phyloP scores from a whole-genome alignment of 92 coral and sea anemone genomes.

The Actinernus sp. region DNA sequence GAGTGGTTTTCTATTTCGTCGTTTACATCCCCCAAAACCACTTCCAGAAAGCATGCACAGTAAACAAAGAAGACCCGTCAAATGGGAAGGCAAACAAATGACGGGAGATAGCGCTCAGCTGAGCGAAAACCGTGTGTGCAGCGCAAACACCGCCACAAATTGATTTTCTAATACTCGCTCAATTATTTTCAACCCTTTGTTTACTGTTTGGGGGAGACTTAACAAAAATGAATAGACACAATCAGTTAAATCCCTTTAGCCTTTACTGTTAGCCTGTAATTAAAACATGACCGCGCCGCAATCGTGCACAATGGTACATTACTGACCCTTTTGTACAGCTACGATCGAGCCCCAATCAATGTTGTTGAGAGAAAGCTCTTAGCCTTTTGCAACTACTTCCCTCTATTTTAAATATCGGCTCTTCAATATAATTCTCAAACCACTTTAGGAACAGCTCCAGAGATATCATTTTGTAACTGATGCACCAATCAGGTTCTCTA shows the following conservation, averaged over 20 bases:
- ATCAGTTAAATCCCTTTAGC: not conserved
- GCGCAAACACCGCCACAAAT: not conserved
- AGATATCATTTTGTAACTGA: too few species aligned
- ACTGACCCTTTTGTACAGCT: too few species aligned
- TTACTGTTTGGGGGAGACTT: slow-evolving; percentile 37
- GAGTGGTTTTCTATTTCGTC: too few species aligned
- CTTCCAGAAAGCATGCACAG: not conserved
- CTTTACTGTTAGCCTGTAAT: slow-evolving; percentile 19
- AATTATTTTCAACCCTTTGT: slow-evolving; percentile 22
- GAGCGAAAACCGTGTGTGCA: not conserved
- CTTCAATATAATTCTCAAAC: too few species aligned
- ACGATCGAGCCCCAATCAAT: too few species aligned
- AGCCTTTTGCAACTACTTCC: too few species aligned
- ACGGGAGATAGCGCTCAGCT: not conserved
- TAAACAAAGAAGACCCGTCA: not conserved
- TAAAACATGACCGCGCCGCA: too few species aligned
- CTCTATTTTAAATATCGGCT: too few species aligned
- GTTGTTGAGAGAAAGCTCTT: too few species aligned
- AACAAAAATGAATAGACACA: slow-evolving; percentile 25
- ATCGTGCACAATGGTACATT: too few species aligned
- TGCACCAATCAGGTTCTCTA: too few species aligned
- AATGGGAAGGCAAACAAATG: not conserved
- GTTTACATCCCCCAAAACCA: not conserved
- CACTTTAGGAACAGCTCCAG: too few species aligned
- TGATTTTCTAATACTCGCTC: slow-evolving; percentile 11